Conservation (phyloP, 2,888 invertebrate genomes). For the Linnaemya tessellans region DNA sequence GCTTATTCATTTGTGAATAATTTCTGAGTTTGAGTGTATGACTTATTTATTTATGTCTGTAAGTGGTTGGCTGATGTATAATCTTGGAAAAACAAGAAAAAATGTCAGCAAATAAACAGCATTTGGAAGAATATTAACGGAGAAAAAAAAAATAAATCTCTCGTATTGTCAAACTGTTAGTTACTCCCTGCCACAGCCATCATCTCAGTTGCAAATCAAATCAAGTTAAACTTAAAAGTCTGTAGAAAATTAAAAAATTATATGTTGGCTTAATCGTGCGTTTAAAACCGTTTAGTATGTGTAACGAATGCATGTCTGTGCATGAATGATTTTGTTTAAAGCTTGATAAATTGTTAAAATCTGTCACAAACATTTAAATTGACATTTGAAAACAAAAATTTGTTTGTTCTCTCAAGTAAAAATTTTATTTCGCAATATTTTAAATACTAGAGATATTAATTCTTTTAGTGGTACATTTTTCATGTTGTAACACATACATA, state of each 20-base stretch:
- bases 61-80: constrained; percentile 8
- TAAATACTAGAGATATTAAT: constrained; percentile 21
- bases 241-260: constrained; percentile 28
- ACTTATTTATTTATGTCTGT: constrained; percentile 12
- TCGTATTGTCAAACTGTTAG: background rate
- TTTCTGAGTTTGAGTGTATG: constrained; percentile 10
- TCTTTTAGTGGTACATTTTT: constrained; percentile 5
- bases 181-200: background rate
- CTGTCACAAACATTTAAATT: constrained; percentile 57
- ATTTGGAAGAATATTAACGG: background rate
- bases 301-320: constrained; percentile 24
- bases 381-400: constrained; percentile 11
- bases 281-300: constrained; percentile 53
- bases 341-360: constrained; percentile 64
- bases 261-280: constrained; percentile 67
- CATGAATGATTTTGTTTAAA: constrained; percentile 4
- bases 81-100: background rate
- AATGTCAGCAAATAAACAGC: constrained; percentile 16
- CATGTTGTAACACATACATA: constrained; percentile 54
- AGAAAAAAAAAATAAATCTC: background rate
- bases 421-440: background rate
- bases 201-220: constrained; percentile 16
- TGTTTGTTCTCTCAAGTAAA: background rate
- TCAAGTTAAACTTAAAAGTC: constrained; percentile 29
- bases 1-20: constrained; percentile 41